phyloP scores from a whole-genome alignment of 2,113 vertebrate genomes.

The Caretta caretta region DNA sequence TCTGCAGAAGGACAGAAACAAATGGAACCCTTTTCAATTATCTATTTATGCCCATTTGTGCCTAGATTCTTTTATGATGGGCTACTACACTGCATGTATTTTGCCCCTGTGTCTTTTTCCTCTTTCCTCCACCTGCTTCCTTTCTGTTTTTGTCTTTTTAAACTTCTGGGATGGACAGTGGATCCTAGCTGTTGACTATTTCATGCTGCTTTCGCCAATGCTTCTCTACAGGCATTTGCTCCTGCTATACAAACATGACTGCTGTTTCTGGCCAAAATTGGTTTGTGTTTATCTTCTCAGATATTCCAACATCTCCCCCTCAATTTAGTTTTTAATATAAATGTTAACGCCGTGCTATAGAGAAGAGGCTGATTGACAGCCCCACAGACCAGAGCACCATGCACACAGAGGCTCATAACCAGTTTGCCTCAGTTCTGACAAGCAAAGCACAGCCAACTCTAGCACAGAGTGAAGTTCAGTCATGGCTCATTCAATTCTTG shows the following conservation, averaged over 20 bases:
- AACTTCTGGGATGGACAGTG: not conserved
- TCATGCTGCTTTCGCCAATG: not conserved
- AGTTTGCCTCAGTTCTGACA: not conserved
- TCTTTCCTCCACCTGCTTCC: not conserved
- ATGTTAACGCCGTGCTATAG: not conserved
- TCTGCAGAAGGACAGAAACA: not conserved
- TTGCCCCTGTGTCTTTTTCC: no score
- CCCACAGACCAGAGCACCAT: not conserved
- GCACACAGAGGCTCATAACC: not conserved
- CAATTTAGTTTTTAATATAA: not conserved
- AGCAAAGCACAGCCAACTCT: not conserved
- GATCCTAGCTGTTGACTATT: not conserved
- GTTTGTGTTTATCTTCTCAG: not conserved
- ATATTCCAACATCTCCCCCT: rapidly evolving
- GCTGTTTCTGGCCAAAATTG: not conserved
- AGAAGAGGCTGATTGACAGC: not conserved
- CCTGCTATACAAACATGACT: not conserved
- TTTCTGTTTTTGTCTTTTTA: not conserved
- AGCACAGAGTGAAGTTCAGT: not conserved
- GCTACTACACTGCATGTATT: not conserved
- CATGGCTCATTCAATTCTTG: not conserved
- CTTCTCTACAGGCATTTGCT: not conserved
- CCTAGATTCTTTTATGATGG: not conserved
- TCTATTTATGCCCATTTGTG: not conserved
- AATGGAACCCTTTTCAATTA: not conserved